Base-by-base conservation (phyloP, 2,113 vertebrate species). In the human region DNA sequence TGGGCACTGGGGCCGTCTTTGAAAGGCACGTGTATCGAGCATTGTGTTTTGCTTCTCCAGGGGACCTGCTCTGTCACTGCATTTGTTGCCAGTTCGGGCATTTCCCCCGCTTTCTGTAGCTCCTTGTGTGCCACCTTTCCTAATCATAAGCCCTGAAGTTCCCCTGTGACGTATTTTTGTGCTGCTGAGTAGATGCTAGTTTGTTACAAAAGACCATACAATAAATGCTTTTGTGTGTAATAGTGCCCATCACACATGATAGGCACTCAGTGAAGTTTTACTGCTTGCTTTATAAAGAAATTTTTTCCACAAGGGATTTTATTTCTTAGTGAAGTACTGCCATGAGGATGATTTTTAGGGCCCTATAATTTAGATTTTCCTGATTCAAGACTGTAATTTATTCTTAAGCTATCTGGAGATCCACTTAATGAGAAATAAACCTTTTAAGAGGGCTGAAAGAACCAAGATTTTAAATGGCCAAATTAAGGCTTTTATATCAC, bases 361-460 rank as follows among this genome's bases (percentile, higher is more conserved):
- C 10, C 50, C 87, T 64, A 0, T 97, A 95, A 97, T 96, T 95
- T 93, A 72, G 66, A 87, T 92, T 86, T 94, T 86, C 45, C 30
- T 76, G 48, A 95, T 57, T 90, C 45, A 91, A 93, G 61, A 66
- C 38, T 97, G 5, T 96, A 93, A 82, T 94, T 96, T 97, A 88
- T 90, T 95, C 89, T 87, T 93, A 97, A 89, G 75, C 38, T 87
- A 89, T 79, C 94, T 86, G 59, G 78, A 96, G 78, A 91, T 52
- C 45, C 43, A 57, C 95, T 95, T 55, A 79, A 68, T 64, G 59
- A 85, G 75, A 93, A 96, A 94, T 88, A 88, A 95, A 43, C 45
- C 59, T 96, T 45, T 91, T 52, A 79, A 93, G 85, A 83, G 88
- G 93, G 92, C 30, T 93, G 89, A 84, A 94, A 12, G 40, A 38